Percentiles rank a stretch among this genome's conserved stretches.
Conservation (phyloP, 1,140 invertebrate genomes). For the Bacillus rossius region DNA sequence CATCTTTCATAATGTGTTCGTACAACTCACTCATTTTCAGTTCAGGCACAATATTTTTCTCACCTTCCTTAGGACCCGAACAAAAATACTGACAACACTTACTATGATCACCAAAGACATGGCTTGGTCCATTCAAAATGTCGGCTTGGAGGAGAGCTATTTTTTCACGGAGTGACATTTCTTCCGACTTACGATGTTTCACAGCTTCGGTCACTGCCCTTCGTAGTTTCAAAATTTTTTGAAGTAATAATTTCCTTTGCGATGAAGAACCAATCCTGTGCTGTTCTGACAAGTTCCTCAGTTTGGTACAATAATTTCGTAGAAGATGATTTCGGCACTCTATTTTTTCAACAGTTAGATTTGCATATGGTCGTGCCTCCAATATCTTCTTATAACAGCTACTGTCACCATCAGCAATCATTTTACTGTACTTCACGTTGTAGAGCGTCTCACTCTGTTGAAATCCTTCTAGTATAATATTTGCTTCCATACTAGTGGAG, state of each 20-base stretch:
- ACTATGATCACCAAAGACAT: conserved; percentile 39
- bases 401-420: no score
- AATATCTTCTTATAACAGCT: no score
- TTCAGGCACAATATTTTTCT: conserved; percentile 22
- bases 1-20: conserved; percentile 10
- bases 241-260: conserved; percentile 4
- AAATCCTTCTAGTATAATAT: no score
- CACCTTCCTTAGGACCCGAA: conserved; percentile 14
- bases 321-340: conserved; percentile 28
- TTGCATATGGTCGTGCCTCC: no score
- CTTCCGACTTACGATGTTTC: conserved; percentile 6
- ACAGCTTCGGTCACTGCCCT: conserved; percentile 17
- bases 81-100: conserved; percentile 28
- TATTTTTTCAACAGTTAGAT: no score
- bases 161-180: background rate
- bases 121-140: conserved; percentile 29
- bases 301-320: conserved; percentile 27
- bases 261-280: conserved; percentile 2
- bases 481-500: no score
- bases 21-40: conserved; percentile 13
- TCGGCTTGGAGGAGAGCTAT: conserved; percentile 23
- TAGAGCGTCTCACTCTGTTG: no score
- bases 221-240: conserved; percentile 19
- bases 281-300: conserved; percentile 9
- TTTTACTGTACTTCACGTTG: no score